Percentiles rank a stretch among this genome's conserved stretches.
Conservation (phyloP, 2,797 vertebrate species). For the Galaxias olidus region DNA sequence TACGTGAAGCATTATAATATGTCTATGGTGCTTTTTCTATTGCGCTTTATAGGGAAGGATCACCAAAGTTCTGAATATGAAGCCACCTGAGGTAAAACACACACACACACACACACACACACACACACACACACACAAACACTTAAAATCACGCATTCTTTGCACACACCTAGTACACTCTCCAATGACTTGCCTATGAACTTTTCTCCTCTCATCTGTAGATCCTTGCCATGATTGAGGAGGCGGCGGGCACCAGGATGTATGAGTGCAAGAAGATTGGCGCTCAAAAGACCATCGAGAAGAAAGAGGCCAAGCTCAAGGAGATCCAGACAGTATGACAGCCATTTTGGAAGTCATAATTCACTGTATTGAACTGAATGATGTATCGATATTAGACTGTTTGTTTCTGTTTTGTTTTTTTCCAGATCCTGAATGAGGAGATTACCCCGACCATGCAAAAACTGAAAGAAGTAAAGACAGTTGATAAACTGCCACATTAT, state of each 20-base stretch:
- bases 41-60: constrained; percentile 86
- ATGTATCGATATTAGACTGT: neutral
- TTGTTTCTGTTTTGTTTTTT: constrained; percentile 21
- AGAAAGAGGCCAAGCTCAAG: constrained; percentile 92
- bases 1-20: neutral
- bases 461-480: constrained; percentile 84
- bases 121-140: neutral
- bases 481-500: too few relatives aligned
- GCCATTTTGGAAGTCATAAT: neutral
- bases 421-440: constrained; percentile 90
- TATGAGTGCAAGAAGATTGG: constrained; percentile 92
- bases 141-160: neutral
- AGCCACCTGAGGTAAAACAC: constrained; percentile 88
- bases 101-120: neutral
- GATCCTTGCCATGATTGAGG: constrained; percentile 97
- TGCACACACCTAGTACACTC: too few relatives aligned
- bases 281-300: constrained; percentile 94
- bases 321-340: constrained; percentile 85
- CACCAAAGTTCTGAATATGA: constrained; percentile 98
- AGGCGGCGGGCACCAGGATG: constrained; percentile 96
- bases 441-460: constrained; percentile 92
- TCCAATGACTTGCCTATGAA: neutral
- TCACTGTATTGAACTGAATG: neutral
- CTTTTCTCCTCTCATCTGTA: constrained; percentile 48
- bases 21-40: neutral